Evolutionary conservation across 2,113 vertebrate species (phyloP).

Genomic region (Tiliqua scincoides): DNA sequence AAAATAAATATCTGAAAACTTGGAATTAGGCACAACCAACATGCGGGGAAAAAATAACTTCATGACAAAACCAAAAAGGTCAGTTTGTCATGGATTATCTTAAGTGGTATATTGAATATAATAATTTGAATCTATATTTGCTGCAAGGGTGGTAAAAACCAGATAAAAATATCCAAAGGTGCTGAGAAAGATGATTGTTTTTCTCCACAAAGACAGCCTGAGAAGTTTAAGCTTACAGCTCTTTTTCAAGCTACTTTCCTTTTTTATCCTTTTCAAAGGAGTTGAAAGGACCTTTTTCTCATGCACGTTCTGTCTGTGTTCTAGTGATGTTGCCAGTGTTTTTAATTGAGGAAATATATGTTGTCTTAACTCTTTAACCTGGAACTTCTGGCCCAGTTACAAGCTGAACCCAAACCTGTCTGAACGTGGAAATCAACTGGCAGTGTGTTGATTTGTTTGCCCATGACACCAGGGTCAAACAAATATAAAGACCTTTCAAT

Average conservation of each 20-base stretch:
- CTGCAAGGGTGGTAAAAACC: not conserved
- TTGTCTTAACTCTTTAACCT: not conserved
- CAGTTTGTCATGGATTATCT: not conserved
- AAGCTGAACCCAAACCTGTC: not conserved
- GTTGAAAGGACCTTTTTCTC: not conserved
- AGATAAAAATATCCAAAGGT: not conserved
- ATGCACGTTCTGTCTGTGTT: not conserved
- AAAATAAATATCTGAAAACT: not conserved
- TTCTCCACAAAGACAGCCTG: not conserved
- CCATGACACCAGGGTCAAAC: not conserved
- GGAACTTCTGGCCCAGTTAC: not conserved
- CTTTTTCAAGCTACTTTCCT: too few species aligned
- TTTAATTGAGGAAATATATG: not conserved
- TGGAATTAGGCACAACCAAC: not conserved
- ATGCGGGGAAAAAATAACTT: not conserved
- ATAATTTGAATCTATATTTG: not conserved
- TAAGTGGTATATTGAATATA: not conserved
- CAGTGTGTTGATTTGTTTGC: too few species aligned
- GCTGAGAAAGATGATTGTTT: not conserved
- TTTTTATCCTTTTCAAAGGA: not conserved
- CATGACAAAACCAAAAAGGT: not conserved
- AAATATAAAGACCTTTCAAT: not conserved
- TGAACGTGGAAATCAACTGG: not conserved
- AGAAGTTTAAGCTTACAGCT: not conserved
- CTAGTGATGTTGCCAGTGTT: not conserved